Percentiles rank a stretch among this genome's conserved stretches.
Evolutionary conservation across 2,113 vertebrate species (phyloP).

Genomic region (Ictidomys tridecemlineatus): DNA sequence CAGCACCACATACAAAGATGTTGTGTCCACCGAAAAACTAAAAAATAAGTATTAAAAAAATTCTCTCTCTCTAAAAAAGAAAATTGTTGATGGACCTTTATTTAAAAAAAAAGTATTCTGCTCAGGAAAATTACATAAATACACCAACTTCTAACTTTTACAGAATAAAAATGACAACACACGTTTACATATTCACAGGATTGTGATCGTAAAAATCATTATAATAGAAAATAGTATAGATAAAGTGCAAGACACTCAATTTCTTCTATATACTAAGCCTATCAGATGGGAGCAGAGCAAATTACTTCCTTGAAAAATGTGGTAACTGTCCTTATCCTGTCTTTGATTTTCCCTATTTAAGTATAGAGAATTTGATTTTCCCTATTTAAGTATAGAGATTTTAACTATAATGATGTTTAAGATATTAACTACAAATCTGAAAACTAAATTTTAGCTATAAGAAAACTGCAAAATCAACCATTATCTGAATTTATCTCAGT

Average conservation of each 20-base stretch:
- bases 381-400: background rate
- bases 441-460: constrained; percentile 10
- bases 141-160: constrained; percentile 39
- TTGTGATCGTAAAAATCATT: background rate
- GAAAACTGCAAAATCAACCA: constrained; percentile 18
- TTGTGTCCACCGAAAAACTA: no score
- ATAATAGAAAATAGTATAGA: background rate
- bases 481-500: background rate
- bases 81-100: no score
- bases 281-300: background rate
- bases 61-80: no score
- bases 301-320: background rate
- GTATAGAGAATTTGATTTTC: background rate
- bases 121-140: background rate
- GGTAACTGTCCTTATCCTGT: background rate
- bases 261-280: background rate
- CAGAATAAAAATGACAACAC: background rate
- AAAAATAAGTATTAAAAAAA: no score
- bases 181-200: background rate
- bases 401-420: background rate
- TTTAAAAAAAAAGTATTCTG: background rate
- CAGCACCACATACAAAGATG: no score
- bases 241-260: background rate
- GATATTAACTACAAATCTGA: constrained; percentile 11
- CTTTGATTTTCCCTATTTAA: constrained; percentile 9